Evolutionary conservation across 2,797 vertebrate genomes (phyloP), one percentile per base, ranked within the genome.

Genomic region (Sebastes melanostomus): DNA sequence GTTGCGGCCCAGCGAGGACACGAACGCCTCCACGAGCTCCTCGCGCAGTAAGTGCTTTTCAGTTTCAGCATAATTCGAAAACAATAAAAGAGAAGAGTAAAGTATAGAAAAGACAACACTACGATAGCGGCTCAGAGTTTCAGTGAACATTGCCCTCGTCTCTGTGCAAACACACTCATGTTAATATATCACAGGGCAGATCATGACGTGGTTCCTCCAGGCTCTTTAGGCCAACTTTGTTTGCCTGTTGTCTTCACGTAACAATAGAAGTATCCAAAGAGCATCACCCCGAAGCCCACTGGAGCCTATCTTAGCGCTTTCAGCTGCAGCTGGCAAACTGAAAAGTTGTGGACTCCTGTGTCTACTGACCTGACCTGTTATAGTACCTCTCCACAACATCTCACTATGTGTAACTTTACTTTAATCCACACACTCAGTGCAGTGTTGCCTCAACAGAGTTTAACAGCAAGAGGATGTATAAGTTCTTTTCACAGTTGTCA

Each of bases 1-100:
- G 62, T 98, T 32, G 98, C 98, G 8, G 88, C 95, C 69, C 95
- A 94, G 63, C 94, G 97, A 66, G 97, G 97, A 81, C 95, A 98
- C 83, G 80, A 89, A 67, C 87, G 92, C 55, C 93, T 99, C 34
- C 93, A 96, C 11, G 85, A 95, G 52, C 95, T 99, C 69, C 93
- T 99, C 22, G 94, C 91, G 14, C 92, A 95, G 98, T 99, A 91
- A 96, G 16, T 25, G 10, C 11, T 18, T 34, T 58, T 46, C 3
- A 62, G 18, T 65, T 59, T 72, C 2, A 68, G 18, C 22, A 11
- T 20, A 52, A 42, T 32, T 72, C 2, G 52, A 66, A 55, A 29
- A 30, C 20, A 71, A 20, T 25, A 1, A 42, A 50, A 32, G 6
- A 36, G 12, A 27, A 55, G 10, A 36, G 9, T 20, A 46, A 3